These are phyloP conservation scores for Drosophila macrospina DNA, from an alignment of 2,888 invertebrate species.

Conservation along the genomic window DNA sequence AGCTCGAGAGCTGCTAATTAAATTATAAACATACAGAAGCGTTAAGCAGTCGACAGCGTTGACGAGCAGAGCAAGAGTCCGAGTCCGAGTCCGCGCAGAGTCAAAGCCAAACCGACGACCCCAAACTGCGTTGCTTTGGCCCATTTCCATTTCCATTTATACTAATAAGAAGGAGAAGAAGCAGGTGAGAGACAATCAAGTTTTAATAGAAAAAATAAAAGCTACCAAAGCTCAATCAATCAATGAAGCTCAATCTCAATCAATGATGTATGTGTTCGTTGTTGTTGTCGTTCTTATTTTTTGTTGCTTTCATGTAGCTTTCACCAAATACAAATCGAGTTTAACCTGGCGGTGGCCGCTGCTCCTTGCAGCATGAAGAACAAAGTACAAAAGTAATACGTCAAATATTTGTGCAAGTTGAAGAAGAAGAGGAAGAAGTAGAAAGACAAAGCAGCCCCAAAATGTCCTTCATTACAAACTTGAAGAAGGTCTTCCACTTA, in stretches of 20 bases:
- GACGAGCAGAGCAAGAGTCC: constrained; percentile 32
- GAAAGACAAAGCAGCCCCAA: constrained; percentile 25
- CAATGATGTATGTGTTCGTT: constrained; percentile 53
- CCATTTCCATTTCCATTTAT: constrained; percentile 49
- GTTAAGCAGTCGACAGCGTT: constrained; percentile 59
- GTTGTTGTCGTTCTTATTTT: constrained; percentile 11
- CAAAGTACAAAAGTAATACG: constrained; percentile 28
- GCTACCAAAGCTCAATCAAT: constrained; percentile 44
- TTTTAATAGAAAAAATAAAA: constrained; percentile 35
- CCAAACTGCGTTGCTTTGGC: constrained; percentile 50
- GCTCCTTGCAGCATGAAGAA: constrained; percentile 73
- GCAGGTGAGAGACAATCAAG: constrained; percentile 24
- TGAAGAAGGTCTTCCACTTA: constrained; percentile 96
- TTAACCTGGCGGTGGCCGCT: constrained; percentile 72
- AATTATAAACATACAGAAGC: constrained; percentile 80
- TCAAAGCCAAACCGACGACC: constrained; percentile 61
- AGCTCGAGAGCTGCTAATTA: constrained; percentile 81
- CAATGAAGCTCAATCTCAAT: constrained; percentile 45
- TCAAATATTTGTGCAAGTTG: constrained; percentile 37
- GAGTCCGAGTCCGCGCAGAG: constrained; percentile 38
- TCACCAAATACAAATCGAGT: constrained; percentile 78
- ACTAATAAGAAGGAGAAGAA: constrained; percentile 26
- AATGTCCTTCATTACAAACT: constrained; percentile 96
- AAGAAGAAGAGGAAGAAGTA: constrained; percentile 8
- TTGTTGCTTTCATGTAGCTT: constrained; percentile 56